phyloP scores from a whole-genome alignment of 1,140 invertebrate genomes.

The Papilio helenus region DNA sequence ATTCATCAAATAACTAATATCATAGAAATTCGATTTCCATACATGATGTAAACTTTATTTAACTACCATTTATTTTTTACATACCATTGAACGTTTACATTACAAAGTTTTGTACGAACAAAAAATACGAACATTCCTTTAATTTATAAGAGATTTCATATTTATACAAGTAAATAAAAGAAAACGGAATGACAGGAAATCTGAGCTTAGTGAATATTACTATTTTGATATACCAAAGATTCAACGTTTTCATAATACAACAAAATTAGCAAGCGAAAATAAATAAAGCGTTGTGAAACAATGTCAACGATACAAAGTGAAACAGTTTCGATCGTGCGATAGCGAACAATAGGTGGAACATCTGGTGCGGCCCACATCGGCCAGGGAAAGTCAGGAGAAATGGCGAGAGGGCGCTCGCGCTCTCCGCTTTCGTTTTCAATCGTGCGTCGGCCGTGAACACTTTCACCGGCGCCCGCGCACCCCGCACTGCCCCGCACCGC shows the following conservation, averaged over 20 bases:
- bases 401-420: constrained; percentile 80
- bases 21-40: neutral
- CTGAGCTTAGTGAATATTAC: neutral
- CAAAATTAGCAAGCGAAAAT: neutral
- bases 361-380: constrained; percentile 76
- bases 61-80: neutral
- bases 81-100: neutral
- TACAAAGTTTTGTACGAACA: too few species aligned
- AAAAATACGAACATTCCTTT: neutral
- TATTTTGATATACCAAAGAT: neutral
- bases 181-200: neutral
- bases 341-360: constrained; percentile 72
- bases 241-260: neutral
- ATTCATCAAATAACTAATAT: neutral
- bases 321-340: constrained; percentile 50
- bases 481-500: constrained; percentile 61
- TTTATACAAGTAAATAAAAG: neutral
- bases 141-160: neutral
- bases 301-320: constrained; percentile 38
- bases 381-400: constrained; percentile 82
- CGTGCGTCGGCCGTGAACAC: constrained; percentile 75
- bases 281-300: constrained; percentile 30
- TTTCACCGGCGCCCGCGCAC: constrained; percentile 76
- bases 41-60: neutral
- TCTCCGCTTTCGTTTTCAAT: constrained; percentile 82